Evolutionary conservation across 2,113 vertebrate species (phyloP).

Genomic region (Oreotrochilus melanogaster): DNA sequence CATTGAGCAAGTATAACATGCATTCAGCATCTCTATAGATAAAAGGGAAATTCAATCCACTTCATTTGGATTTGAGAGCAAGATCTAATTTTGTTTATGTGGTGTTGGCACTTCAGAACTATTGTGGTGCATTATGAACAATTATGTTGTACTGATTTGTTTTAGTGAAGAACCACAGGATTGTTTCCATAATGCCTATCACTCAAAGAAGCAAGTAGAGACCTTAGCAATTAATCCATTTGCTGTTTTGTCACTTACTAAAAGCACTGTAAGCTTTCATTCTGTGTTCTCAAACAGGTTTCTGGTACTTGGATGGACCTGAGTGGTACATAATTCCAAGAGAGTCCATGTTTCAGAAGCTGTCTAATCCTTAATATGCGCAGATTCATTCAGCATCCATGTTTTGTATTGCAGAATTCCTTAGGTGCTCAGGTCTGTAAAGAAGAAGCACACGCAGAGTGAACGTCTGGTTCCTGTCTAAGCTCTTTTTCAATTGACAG

Average conservation of each 20-base stretch:
- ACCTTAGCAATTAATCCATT: neutral
- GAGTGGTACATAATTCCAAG: neutral
- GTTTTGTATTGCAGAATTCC: slow-evolving; percentile 57
- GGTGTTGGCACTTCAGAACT: neutral
- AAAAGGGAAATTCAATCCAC: neutral
- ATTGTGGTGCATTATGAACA: neutral
- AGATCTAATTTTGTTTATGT: neutral
- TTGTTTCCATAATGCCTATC: neutral
- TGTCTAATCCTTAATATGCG: slow-evolving; percentile 2
- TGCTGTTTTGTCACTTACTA: neutral
- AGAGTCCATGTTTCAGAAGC: neutral
- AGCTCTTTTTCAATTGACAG: slow-evolving; percentile 55
- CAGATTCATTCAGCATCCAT: slow-evolving; percentile 42
- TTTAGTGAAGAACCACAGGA: neutral
- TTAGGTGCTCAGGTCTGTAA: slow-evolving; percentile 57
- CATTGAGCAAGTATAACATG: neutral
- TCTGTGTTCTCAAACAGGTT: neutral
- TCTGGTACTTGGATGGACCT: neutral
- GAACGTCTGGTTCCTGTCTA: slow-evolving; percentile 46
- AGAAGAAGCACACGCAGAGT: slow-evolving; percentile 3
- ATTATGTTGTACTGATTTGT: neutral
- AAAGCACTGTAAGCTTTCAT: slow-evolving; percentile 4
- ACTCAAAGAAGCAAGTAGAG: neutral
- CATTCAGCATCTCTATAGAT: neutral
- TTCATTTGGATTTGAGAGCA: slow-evolving; percentile 13